Evolutionary conservation across 2,113 vertebrate species (phyloP).

Genomic region (Pongo abelii): DNA sequence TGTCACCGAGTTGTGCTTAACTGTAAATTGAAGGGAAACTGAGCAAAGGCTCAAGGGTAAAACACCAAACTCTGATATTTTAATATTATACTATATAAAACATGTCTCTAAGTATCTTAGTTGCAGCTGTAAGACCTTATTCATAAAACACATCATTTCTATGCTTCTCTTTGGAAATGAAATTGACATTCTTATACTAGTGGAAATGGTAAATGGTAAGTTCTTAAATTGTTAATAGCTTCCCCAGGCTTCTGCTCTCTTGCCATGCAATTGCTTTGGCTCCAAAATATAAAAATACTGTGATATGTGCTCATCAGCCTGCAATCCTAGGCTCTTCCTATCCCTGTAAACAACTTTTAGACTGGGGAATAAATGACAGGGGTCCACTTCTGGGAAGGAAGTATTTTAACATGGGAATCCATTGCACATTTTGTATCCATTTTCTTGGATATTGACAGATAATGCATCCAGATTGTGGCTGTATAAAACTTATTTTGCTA

Average conservation of each 20-base stretch:
- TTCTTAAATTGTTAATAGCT: constrained; percentile 59
- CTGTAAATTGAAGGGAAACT: not conserved
- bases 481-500: constrained; percentile 17
- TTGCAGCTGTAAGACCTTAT: not conserved
- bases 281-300: constrained; percentile 20
- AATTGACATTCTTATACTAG: constrained; percentile 53
- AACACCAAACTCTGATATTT: not conserved
- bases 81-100: not conserved
- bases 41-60: not conserved
- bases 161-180: constrained; percentile 41
- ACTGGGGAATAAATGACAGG: not conserved
- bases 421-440: not conserved
- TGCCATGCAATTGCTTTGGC: constrained; percentile 21
- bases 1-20: not conserved
- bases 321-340: not conserved
- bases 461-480: not conserved
- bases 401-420: not conserved
- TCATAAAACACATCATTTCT: constrained; percentile 8
- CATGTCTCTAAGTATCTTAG: not conserved
- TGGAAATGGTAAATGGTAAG: constrained; percentile 36
- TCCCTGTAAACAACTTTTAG: constrained; percentile 26
- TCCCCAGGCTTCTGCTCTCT: constrained; percentile 37
- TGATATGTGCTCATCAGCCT: not conserved
- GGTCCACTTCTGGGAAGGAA: not conserved
- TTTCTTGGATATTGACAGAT: not conserved